Conservation (phyloP, 2,888 invertebrate species). For the Nudaria mundana region DNA sequence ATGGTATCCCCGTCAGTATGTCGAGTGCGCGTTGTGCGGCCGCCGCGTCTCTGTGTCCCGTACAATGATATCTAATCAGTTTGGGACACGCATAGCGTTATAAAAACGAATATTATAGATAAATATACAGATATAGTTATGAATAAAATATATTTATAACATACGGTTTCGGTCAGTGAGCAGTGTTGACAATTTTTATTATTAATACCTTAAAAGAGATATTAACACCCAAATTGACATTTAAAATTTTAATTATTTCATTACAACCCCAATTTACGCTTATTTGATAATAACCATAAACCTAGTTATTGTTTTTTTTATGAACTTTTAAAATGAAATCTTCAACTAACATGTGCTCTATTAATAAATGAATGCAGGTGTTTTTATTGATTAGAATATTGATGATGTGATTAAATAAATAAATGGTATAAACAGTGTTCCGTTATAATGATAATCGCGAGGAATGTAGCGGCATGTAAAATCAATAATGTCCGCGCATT, state of each 20-base stretch:
- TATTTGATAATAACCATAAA: too few relatives aligned
- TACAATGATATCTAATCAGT: slow-evolving; percentile 52
- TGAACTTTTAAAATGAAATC: slow-evolving; percentile 7
- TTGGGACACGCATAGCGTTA: slow-evolving; percentile 46
- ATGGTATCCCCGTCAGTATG: slow-evolving; percentile 53
- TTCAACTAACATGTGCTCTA: slow-evolving; percentile 2
- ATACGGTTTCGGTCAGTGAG: slow-evolving; percentile 43
- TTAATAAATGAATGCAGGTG: slow-evolving; percentile 8
- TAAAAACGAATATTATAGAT: slow-evolving; percentile 42
- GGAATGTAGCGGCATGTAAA: slow-evolving; percentile 53
- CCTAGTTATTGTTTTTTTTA: background rate
- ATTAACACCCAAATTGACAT: too few relatives aligned
- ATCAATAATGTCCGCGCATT: slow-evolving; percentile 73
- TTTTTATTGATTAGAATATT: slow-evolving; percentile 4
- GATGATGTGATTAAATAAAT: slow-evolving; percentile 16
- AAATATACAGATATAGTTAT: slow-evolving; percentile 45
- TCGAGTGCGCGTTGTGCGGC: slow-evolving; percentile 51
- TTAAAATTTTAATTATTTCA: too few relatives aligned
- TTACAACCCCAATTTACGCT: too few relatives aligned
- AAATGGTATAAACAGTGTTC: slow-evolving; percentile 29
- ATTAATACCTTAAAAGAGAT: slow-evolving; percentile 19
- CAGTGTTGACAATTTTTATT: slow-evolving; percentile 32
- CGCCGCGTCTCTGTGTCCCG: slow-evolving; percentile 41
- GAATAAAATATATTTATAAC: slow-evolving; percentile 64
- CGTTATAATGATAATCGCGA: slow-evolving; percentile 50